Percentiles rank a stretch among this genome's conserved stretches.
These are phyloP conservation scores for Pteropus rufus DNA, from an alignment of 2,797 vertebrate species.

Conservation along the genomic window DNA sequence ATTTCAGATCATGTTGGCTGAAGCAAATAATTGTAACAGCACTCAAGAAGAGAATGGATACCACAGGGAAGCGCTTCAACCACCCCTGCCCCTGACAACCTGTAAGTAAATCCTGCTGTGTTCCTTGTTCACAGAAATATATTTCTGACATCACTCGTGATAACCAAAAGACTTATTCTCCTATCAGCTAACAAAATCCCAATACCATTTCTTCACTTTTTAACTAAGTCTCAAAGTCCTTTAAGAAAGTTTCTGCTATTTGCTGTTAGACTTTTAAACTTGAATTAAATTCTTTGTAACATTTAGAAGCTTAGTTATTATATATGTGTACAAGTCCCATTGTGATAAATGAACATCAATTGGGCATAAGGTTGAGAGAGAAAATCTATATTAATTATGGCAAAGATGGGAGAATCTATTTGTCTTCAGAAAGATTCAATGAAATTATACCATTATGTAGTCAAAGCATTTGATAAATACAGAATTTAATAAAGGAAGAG, in stretches of 20 bases:
- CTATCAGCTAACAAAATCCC: conserved; percentile 78
- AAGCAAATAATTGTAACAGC: conserved; percentile 83
- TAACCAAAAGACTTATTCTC: conserved; percentile 76
- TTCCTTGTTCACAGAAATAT: conserved; percentile 79
- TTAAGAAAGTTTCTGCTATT: conserved; percentile 67
- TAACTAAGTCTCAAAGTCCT: conserved; percentile 73
- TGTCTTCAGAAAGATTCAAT: background rate
- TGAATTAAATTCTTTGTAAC: conserved; percentile 68
- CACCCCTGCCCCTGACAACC: conserved; percentile 74
- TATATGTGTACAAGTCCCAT: background rate
- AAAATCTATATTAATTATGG: conserved; percentile 56
- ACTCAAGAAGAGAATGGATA: conserved; percentile 82
- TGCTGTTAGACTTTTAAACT: conserved; percentile 61
- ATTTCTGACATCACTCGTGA: conserved; percentile 78
- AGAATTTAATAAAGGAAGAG: background rate
- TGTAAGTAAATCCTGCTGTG: conserved; percentile 80
- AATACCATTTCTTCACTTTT: conserved; percentile 73
- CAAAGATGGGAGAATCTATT: background rate
- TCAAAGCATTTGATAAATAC: conserved; percentile 28
- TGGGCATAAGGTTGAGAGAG: background rate
- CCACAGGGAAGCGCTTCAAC: conserved; percentile 74
- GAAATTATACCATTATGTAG: background rate
- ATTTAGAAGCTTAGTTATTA: background rate
- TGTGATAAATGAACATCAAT: conserved; percentile 48
- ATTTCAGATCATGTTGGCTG: conserved; percentile 83